A percentile compares a stretch with the other conserved stretches of the same genome.
phyloP scores from a whole-genome alignment of 2,797 vertebrate genomes.

The Syndactyla subalaris region DNA sequence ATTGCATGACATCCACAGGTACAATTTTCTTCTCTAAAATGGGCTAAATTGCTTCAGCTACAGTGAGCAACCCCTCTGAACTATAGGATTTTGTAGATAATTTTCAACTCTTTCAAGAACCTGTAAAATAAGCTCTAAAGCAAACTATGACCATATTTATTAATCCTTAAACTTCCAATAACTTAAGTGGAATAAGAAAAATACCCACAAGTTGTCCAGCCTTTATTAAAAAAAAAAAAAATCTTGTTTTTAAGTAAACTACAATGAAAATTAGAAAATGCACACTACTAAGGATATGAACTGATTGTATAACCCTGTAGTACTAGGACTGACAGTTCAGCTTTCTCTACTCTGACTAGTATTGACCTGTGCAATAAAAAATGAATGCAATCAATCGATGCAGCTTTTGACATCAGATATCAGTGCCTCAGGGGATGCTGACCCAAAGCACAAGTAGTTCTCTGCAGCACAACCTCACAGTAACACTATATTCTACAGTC shows the following conservation, averaged over 20 bases:
- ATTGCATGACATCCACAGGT: not conserved
- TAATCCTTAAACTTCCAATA: not conserved
- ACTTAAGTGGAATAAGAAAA: not conserved
- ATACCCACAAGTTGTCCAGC: not conserved
- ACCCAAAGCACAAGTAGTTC: not conserved
- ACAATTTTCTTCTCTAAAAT: not conserved
- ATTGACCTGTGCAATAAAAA: slow-evolving; percentile 37
- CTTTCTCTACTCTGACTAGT: not conserved
- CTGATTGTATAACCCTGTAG: not conserved
- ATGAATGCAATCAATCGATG: slow-evolving; percentile 13
- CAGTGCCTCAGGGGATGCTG: not conserved
- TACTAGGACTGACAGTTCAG: not conserved
- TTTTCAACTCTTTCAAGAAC: not conserved
- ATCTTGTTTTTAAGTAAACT: not conserved
- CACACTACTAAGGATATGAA: not conserved
- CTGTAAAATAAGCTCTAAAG: not conserved
- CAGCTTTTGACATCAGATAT: slow-evolving; percentile 15
- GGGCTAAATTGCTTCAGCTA: not conserved
- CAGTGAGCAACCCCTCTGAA: not conserved
- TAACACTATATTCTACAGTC: not conserved
- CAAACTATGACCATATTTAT: not conserved
- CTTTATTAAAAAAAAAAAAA: not conserved
- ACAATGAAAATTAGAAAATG: not conserved
- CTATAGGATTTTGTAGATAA: not conserved
- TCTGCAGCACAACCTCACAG: not conserved